Conservation (phyloP, 2,888 invertebrate genomes). For the Ophion ventricosus region DNA sequence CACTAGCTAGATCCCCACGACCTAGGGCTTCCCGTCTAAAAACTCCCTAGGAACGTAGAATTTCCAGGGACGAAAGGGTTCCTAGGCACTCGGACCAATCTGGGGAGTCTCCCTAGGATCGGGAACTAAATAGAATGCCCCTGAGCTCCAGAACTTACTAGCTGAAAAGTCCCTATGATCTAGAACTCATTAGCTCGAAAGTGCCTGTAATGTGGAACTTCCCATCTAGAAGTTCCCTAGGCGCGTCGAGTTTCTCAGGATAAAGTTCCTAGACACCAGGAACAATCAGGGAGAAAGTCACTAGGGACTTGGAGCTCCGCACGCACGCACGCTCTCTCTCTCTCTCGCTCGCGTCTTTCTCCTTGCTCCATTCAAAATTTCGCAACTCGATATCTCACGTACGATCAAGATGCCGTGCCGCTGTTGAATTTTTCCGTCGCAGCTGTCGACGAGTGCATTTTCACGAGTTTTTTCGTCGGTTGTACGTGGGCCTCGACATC, state of each 20-base stretch:
- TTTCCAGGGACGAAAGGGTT: too few species aligned
- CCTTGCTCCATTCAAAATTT: slow-evolving; percentile 1
- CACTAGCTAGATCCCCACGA: too few species aligned
- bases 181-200: not conserved
- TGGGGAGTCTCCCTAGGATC: too few species aligned
- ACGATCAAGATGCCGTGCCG: slow-evolving; percentile 68
- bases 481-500: slow-evolving; percentile 62
- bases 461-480: slow-evolving; percentile 69
- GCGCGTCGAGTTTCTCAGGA: not conserved
- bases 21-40: too few species aligned
- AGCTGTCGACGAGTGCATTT: slow-evolving; percentile 55
- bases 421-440: slow-evolving; percentile 72
- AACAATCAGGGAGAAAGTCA: not conserved
- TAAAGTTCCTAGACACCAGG: not conserved
- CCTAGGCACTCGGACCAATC: too few species aligned
- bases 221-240: not conserved
- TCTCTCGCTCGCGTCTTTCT: not conserved
- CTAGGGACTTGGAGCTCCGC: not conserved
- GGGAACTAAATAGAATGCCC: too few species aligned
- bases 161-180: not conserved
- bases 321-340: not conserved
- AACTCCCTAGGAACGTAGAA: too few species aligned
- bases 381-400: slow-evolving; percentile 13
- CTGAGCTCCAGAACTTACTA: not conserved
- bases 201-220: not conserved